A percentile compares a stretch with the other conserved stretches of the same genome.
These are phyloP conservation scores for Pluvialis apricaria DNA, from an alignment of 2,113 vertebrate species.

Conservation along the genomic window DNA sequence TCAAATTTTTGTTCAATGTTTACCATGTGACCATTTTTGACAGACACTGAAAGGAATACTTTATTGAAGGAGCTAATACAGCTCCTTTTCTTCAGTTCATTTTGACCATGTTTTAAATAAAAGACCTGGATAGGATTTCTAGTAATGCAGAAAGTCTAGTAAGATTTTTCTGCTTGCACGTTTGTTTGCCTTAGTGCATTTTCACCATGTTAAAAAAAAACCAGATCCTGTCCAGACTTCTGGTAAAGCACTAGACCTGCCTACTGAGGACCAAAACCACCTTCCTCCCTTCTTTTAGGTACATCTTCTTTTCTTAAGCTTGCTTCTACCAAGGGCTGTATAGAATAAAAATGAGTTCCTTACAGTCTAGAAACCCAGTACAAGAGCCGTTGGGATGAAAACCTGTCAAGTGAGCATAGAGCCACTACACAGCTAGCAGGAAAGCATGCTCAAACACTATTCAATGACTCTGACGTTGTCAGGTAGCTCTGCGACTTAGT, in stretches of 20 bases:
- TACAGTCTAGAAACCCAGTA: not conserved
- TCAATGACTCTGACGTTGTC: not conserved
- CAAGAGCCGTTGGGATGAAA: not conserved
- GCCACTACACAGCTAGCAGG: not conserved
- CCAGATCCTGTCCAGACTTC: not conserved
- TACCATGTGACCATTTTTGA: constrained; percentile 23
- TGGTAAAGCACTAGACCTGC: not conserved
- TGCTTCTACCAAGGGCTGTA: not conserved
- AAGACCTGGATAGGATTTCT: not conserved
- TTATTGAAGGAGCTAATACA: not conserved
- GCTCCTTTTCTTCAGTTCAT: not conserved
- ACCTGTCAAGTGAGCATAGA: fast-evolving
- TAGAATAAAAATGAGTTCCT: not conserved
- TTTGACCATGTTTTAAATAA: not conserved
- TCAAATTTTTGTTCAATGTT: constrained; percentile 34
- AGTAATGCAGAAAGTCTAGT: not conserved
- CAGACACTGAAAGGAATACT: not conserved
- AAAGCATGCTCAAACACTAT: not conserved
- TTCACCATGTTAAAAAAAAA: not conserved
- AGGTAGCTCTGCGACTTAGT: not conserved
- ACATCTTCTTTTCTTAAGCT: not conserved
- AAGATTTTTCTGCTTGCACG: not conserved
- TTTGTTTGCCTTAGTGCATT: not conserved
- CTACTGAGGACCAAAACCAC: not conserved
- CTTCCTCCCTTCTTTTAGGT: not conserved